phyloP scores from a whole-genome alignment of 2,888 invertebrate species.

The Dicranocentrus wangi region DNA sequence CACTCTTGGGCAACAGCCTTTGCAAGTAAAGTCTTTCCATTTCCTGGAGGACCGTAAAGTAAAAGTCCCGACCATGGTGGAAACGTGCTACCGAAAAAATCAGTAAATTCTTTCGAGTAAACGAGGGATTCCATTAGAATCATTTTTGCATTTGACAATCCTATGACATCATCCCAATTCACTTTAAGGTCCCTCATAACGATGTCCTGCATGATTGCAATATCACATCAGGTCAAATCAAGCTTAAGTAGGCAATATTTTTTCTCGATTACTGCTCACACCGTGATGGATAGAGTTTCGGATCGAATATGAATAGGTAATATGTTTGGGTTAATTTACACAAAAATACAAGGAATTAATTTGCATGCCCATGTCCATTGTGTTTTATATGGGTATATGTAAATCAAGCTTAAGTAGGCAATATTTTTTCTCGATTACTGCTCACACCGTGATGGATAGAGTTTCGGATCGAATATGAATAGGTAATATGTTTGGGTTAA shows the following conservation, averaged over 20 bases:
- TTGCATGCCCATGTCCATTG: too few species aligned
- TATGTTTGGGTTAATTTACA: background rate
- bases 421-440: too few species aligned
- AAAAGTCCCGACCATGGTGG: constrained; percentile 78
- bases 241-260: constrained; percentile 20
- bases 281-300: too few species aligned
- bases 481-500: too few species aligned
- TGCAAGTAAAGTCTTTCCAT: constrained; percentile 82
- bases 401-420: too few species aligned
- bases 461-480: too few species aligned
- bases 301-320: too few species aligned
- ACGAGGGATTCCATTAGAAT: constrained; percentile 90
- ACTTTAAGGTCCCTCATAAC: constrained; percentile 81
- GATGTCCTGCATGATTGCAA: constrained; percentile 78
- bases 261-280: background rate
- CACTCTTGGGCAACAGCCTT: constrained; percentile 90
- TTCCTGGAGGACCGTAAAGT: constrained; percentile 78
- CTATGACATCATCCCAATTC: constrained; percentile 87
- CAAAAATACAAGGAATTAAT: too few species aligned
- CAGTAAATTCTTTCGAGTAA: constrained; percentile 76
- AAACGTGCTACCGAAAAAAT: constrained; percentile 69
- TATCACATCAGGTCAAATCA: too few species aligned
- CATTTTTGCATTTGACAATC: constrained; percentile 83
- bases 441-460: too few species aligned
- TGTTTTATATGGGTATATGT: too few species aligned